A percentile compares a stretch with the other conserved stretches of the same genome.
Conservation (phyloP, 2,113 vertebrate genomes). For the Equus przewalskii region DNA sequence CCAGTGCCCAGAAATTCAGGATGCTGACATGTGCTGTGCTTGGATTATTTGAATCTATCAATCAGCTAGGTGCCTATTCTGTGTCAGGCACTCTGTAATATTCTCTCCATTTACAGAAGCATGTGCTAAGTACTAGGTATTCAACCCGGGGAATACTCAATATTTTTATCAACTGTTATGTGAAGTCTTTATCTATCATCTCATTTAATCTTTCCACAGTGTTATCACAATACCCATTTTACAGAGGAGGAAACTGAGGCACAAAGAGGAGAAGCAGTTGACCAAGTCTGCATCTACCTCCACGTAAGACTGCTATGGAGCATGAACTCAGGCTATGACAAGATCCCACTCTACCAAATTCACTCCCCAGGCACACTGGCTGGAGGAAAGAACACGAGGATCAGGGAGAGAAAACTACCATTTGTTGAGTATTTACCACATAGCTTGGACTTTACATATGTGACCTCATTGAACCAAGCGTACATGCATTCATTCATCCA, state of each 20-base stretch:
- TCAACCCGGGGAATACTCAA: not conserved
- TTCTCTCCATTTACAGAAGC: not conserved
- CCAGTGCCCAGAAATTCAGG: not conserved
- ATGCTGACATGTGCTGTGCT: not conserved
- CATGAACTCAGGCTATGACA: not conserved
- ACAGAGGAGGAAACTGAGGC: not conserved
- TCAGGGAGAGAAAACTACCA: not conserved
- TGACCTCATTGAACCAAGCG: not conserved
- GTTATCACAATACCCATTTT: not conserved
- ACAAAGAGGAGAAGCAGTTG: not conserved
- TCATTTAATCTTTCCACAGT: not conserved
- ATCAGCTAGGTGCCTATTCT: not conserved
- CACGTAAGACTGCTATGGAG: not conserved
- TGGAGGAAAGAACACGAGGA: not conserved
- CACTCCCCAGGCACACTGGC: not conserved
- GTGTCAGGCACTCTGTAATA: not conserved
- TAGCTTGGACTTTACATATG: not conserved
- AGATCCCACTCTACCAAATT: not conserved
- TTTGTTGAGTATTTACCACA: not conserved
- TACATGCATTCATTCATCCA: too few species aligned
- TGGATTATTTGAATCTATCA: not conserved
- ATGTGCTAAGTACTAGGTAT: not conserved
- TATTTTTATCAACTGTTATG: not conserved
- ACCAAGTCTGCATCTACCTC: not conserved
- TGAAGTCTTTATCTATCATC: not conserved